These are phyloP conservation scores for Parnassius orleans DNA, from an alignment of 2,888 invertebrate species.

Conservation along the genomic window DNA sequence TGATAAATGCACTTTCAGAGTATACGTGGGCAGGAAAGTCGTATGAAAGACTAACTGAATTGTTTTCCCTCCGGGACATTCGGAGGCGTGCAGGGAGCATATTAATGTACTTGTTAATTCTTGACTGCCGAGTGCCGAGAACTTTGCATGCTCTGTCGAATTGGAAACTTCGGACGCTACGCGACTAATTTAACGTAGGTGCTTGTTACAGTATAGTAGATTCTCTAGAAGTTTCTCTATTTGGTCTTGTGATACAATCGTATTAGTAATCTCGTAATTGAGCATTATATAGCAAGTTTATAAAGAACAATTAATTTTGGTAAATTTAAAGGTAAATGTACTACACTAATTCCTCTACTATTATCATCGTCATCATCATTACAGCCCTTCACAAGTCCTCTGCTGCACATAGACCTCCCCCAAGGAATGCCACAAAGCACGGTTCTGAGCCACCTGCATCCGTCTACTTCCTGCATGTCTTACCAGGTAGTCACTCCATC, in stretches of 20 bases:
- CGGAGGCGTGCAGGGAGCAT: conserved; percentile 30
- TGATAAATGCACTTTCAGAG: conserved; percentile 1
- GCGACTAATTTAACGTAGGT: conserved; percentile 23
- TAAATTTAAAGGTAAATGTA: too few relatives aligned
- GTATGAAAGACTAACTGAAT: conserved; percentile 28
- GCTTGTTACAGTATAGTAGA: conserved; percentile 23
- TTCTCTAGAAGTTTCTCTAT: conserved; percentile 11
- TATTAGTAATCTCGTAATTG: conserved; percentile 4
- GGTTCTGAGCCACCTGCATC: too few relatives aligned
- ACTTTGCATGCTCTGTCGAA: conserved; percentile 31
- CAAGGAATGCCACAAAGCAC: too few relatives aligned
- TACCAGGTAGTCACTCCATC: too few relatives aligned
- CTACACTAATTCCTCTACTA: too few relatives aligned
- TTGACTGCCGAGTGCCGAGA: conserved; percentile 30
- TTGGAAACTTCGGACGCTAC: conserved; percentile 23
- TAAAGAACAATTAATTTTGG: neutral
- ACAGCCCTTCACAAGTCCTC: too few relatives aligned
- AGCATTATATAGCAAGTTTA: neutral
- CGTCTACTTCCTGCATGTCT: too few relatives aligned
- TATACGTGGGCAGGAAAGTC: conserved; percentile 12
- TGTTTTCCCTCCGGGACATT: conserved; percentile 34
- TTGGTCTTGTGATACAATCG: neutral
- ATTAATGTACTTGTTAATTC: conserved; percentile 49
- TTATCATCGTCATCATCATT: too few relatives aligned
- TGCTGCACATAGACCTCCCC: too few relatives aligned